Evolutionary conservation across 2,113 vertebrate species (phyloP).

Genomic region (Coptodon rendalli): DNA sequence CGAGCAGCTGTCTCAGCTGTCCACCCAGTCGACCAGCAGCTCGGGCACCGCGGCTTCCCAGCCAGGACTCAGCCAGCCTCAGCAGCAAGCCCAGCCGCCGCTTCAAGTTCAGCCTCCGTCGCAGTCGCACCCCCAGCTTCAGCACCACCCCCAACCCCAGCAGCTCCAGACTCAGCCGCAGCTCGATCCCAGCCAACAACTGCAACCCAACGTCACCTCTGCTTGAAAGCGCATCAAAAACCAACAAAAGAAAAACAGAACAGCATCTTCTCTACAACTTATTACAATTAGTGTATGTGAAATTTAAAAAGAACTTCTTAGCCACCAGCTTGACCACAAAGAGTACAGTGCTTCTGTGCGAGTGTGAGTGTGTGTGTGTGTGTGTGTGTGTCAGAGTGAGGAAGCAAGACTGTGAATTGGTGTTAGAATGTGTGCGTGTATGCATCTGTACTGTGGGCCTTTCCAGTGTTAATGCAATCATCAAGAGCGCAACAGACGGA

Average conservation of each 20-base stretch:
- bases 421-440: constrained; percentile 67
- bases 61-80: constrained; percentile 42
- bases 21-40: constrained; percentile 71
- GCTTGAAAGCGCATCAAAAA: constrained; percentile 73
- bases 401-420: constrained; percentile 37
- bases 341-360: constrained; percentile 81
- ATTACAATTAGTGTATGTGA: constrained; percentile 58
- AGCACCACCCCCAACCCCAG: constrained; percentile 43
- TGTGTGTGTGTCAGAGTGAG: constrained; percentile 66
- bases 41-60: constrained; percentile 29
- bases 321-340: constrained; percentile 82
- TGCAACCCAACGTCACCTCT: constrained; percentile 89
- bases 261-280: constrained; percentile 40
- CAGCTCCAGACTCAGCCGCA: constrained; percentile 52
- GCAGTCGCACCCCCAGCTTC: constrained; percentile 23
- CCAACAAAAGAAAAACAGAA: neutral
- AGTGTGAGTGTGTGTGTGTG: constrained; percentile 67
- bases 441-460: constrained; percentile 80
- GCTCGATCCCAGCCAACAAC: constrained; percentile 40
- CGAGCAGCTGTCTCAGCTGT: constrained; percentile 92
- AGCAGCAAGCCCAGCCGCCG: neutral
- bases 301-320: constrained; percentile 73
- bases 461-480: constrained; percentile 98
- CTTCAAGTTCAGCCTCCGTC: neutral
- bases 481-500: constrained; percentile 46